Conservation (phyloP, 53 echinoderm and acorn worm genomes). For the Arbacia lixula region DNA sequence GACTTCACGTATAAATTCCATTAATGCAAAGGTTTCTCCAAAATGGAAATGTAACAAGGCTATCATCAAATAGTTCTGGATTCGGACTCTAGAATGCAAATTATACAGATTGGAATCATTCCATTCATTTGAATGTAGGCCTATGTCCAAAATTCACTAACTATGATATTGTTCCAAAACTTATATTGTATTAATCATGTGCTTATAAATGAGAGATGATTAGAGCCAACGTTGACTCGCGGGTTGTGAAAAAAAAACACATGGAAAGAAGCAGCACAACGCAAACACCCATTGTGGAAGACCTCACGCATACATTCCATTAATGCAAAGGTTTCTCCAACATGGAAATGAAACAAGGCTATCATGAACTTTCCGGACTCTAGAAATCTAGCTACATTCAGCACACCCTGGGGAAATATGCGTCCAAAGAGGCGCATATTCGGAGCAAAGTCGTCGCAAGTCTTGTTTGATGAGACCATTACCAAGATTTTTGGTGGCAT, state of each 20-base stretch:
- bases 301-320: constrained; percentile 57
- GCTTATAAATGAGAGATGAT: no score
- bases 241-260: constrained; percentile 63
- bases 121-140: no score
- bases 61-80: constrained; percentile 43
- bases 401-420: constrained; percentile 72
- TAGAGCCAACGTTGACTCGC: constrained; percentile 66
- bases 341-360: constrained; percentile 53
- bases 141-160: no score
- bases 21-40: constrained; percentile 21
- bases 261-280: constrained; percentile 48
- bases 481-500: constrained; percentile 64
- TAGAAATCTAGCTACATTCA: constrained; percentile 55
- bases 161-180: no score
- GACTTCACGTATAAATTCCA: constrained; percentile 61
- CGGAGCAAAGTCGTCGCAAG: constrained; percentile 64
- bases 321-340: constrained; percentile 24
- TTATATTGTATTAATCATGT: no score
- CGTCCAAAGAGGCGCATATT: constrained; percentile 64
- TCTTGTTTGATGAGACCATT: constrained; percentile 55
- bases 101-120: no score
- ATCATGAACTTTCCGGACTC: constrained; percentile 50
- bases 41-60: constrained; percentile 50
- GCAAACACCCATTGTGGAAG: constrained; percentile 64
- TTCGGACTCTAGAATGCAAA: constrained; percentile 46